These are phyloP conservation scores for Noctua fimbriata DNA, from an alignment of 2,888 invertebrate genomes.

Conservation along the genomic window DNA sequence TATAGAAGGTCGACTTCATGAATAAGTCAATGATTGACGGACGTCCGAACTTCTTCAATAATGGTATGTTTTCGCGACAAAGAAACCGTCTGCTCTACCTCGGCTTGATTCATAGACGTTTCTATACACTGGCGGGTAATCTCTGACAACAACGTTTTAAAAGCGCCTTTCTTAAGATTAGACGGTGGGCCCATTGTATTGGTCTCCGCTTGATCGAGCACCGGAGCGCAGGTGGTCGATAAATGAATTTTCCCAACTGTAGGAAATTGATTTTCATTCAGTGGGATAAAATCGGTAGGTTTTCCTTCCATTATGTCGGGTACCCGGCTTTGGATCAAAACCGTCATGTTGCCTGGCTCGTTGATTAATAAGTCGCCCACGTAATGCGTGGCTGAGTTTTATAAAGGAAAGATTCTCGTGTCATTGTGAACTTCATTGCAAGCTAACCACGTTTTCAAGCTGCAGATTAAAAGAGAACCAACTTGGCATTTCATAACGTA, in stretches of 20 bases:
- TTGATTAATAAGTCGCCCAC: constrained; percentile 60
- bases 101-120: constrained; percentile 64
- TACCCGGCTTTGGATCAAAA: constrained; percentile 63
- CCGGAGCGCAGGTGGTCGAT: constrained; percentile 81
- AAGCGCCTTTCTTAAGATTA: constrained; percentile 77
- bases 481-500: neutral
- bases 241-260: constrained; percentile 80
- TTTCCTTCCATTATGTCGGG: constrained; percentile 71
- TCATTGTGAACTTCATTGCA: constrained; percentile 30
- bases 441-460: constrained; percentile 7
- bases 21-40: constrained; percentile 64
- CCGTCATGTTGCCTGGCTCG: constrained; percentile 51
- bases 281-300: constrained; percentile 72
- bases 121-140: constrained; percentile 69
- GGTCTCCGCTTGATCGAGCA: constrained; percentile 78
- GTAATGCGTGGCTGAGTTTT: constrained; percentile 24
- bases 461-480: constrained; percentile 22
- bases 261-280: constrained; percentile 83
- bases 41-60: constrained; percentile 64
- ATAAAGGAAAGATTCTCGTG: constrained; percentile 21
- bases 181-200: constrained; percentile 75
- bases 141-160: constrained; percentile 75
- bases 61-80: constrained; percentile 63
- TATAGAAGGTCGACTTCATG: constrained; percentile 45
- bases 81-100: constrained; percentile 53